A percentile compares a stretch with the other conserved stretches of the same genome.
These are phyloP conservation scores for Dastarcus helophoroides DNA, from an alignment of 2,888 invertebrate species.

Conservation along the genomic window DNA sequence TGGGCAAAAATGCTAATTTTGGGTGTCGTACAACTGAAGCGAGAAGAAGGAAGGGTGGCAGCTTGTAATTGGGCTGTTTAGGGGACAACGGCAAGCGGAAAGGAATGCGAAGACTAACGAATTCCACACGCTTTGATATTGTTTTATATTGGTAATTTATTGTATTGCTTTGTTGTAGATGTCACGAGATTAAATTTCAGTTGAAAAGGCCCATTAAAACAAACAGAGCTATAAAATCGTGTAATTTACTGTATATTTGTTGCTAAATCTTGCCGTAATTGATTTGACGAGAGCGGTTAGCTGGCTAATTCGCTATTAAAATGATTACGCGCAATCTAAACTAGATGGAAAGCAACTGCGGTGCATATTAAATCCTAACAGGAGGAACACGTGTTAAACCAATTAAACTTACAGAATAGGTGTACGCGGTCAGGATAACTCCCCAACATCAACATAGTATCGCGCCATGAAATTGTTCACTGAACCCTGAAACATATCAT, in stretches of 20 bases:
- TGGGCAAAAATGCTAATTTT: constrained; percentile 5
- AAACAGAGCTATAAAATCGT: constrained; percentile 21
- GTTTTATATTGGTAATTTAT: constrained; percentile 39
- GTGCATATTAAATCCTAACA: constrained; percentile 30
- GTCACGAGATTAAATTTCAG: constrained; percentile 33
- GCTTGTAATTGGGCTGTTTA: constrained; percentile 25
- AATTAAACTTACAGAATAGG: constrained; percentile 33
- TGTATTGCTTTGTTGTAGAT: constrained; percentile 36
- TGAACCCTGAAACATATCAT: too few relatives aligned
- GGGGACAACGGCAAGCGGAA: constrained; percentile 27
- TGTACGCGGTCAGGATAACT: constrained; percentile 22
- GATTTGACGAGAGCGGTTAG: constrained; percentile 27
- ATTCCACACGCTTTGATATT: constrained; percentile 35
- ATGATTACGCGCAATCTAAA: constrained; percentile 18
- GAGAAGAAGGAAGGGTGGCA: too few relatives aligned
- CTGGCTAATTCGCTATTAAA: constrained; percentile 28
- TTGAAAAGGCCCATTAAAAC: constrained; percentile 23
- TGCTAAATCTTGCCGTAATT: constrained; percentile 30
- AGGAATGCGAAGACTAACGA: constrained; percentile 35
- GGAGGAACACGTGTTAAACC: constrained; percentile 30
- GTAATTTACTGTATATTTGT: constrained; percentile 29
- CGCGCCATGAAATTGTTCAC: too few relatives aligned
- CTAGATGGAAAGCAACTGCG: constrained; percentile 20
- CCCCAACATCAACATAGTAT: too few relatives aligned
- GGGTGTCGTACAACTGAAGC: too few relatives aligned